A percentile compares a stretch with the other conserved stretches of the same genome.
phyloP scores from a whole-genome alignment of 2,113 vertebrate species.

The Muscicapa adusta region DNA sequence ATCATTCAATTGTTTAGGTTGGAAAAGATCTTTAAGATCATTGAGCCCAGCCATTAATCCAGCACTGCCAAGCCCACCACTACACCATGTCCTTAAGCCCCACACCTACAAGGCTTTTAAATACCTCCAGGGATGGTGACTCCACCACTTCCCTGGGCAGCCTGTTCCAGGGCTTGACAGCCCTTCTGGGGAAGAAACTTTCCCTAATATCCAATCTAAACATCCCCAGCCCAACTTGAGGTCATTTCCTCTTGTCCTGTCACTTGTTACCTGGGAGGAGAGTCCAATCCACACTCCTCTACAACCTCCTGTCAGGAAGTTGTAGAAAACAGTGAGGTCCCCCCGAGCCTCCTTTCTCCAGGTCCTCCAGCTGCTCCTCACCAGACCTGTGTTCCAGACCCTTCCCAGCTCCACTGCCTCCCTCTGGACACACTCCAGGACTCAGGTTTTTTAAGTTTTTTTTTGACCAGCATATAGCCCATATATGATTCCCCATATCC shows the following conservation, averaged over 20 bases:
- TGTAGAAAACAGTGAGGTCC: rapidly evolving
- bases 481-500: background rate
- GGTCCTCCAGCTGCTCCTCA: background rate
- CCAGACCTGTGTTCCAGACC: background rate
- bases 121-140: background rate
- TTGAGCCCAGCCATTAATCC: background rate
- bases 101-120: background rate
- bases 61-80: background rate
- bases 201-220: background rate
- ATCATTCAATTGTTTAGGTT: background rate
- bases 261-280: background rate
- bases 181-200: background rate
- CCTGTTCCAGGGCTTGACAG: background rate
- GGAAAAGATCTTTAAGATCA: background rate
- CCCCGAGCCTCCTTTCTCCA: background rate
- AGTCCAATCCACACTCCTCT: background rate
- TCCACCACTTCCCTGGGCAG: background rate
- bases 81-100: background rate
- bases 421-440: background rate
- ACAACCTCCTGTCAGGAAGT: background rate
- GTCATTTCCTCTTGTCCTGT: background rate
- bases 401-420: rapidly evolving
- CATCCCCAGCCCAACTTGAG: background rate
- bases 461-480: background rate
- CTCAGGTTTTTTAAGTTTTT: too few species aligned